Base-by-base conservation (phyloP, 30 jellyfish, hydroid and myxozoan species). In the Hydractinia echinata region DNA sequence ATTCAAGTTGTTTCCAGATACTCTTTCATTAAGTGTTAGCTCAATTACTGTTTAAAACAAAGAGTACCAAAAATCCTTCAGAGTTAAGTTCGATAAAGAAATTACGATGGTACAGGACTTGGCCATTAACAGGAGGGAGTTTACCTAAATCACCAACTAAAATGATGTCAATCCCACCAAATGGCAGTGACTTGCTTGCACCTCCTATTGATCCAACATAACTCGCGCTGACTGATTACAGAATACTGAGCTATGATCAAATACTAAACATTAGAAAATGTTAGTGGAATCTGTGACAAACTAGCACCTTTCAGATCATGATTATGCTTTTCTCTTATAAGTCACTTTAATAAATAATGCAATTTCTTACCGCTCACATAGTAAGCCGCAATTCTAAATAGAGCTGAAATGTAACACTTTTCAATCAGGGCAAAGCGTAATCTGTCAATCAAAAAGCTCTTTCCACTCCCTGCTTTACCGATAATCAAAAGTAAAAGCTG, bases 401-500 rank as follows among this genome's bases (percentile, higher is more conserved):
- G n/a, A 14, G 82, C 81, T 10, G 81, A 8, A 13, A 49, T 10
- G 8, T n/a, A 10, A 54, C 84, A 76, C 55, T 76, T 53, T 14
- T 54, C 54, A 14, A n/a, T 44, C 11, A 76, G 84, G 9, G 55
- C 30, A 44, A 15, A n/a, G 53, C 66, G 51, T 13, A 76, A 18
- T 51, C 84, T 21, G 68, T 54, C 15, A 8, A 76, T 54, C 67
- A 76, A 21, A 76, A 48, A 76, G 55, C 81, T 76, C 51, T 76
- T 76, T 10, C 84, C 84, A 51, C 73, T 11, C 16, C 84, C 84
- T 21, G 84, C 84, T 44, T 8, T 10, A 14, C 84, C 84, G 10
- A 9, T 67, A 13, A 44, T 55, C 16, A 76, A 51, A 10, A 54
- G 19, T 13, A 76, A 55, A 10, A 76, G 81, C 53, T 14, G 81